phyloP scores from a whole-genome alignment of 2,797 vertebrate genomes.

The Apogon talboti region DNA sequence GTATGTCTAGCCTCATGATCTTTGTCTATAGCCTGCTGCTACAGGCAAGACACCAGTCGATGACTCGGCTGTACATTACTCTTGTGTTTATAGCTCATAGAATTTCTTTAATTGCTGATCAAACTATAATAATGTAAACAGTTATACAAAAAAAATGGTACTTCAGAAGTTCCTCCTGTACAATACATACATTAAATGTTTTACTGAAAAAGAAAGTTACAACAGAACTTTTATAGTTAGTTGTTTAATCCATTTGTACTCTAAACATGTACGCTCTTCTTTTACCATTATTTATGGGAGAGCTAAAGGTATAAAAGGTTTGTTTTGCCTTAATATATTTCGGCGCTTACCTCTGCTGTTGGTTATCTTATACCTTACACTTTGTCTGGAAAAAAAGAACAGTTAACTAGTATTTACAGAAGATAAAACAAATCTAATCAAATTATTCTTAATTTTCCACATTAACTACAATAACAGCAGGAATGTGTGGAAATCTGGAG shows the following conservation, averaged over 20 bases:
- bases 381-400: too few species aligned
- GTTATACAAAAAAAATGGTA: slow-evolving; percentile 2
- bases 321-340: too few species aligned
- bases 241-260: not conserved
- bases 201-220: not conserved
- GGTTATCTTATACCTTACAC: too few species aligned
- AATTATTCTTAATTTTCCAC: too few species aligned
- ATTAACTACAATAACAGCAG: too few species aligned
- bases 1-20: slow-evolving; percentile 32
- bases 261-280: slow-evolving; percentile 2
- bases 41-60: slow-evolving; percentile 17
- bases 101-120: not conserved
- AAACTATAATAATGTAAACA: slow-evolving; percentile 10
- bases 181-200: not conserved
- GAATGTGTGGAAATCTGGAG: too few species aligned
- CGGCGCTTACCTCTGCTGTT: too few species aligned
- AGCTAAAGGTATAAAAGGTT: too few species aligned
- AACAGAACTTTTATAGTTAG: not conserved
- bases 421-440: too few species aligned
- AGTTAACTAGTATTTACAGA: too few species aligned
- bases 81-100: slow-evolving; percentile 11
- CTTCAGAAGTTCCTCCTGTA: not conserved
- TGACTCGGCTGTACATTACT: slow-evolving; percentile 18
- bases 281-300: too few species aligned
- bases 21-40: slow-evolving; percentile 35